Conservation (phyloP, 2,113 vertebrate species). For the Forbesichthys agassizii region DNA sequence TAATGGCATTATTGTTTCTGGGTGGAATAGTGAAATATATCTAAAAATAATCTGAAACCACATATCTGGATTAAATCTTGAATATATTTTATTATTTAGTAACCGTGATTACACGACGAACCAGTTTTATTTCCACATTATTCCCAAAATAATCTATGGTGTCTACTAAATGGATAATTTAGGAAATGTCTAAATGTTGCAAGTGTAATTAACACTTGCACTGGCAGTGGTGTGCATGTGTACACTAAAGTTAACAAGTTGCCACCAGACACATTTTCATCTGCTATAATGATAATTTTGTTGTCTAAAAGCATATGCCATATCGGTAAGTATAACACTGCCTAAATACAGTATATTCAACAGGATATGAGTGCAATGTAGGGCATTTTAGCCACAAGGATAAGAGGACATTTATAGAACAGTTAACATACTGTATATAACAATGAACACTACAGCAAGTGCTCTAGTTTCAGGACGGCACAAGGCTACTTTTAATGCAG, state of each 20-base stretch:
- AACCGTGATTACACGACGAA: not conserved
- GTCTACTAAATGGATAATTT: conserved; percentile 1
- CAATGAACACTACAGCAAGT: no score
- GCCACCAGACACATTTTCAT: conserved; percentile 13
- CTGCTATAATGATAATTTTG: not conserved
- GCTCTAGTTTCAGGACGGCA: no score
- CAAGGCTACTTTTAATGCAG: no score
- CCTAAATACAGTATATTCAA: conserved; percentile 3
- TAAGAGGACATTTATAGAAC: not conserved
- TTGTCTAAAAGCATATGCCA: conserved; percentile 8
- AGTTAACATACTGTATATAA: no score
- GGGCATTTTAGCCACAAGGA: conserved; percentile 11
- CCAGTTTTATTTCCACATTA: not conserved
- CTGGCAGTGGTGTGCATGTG: not conserved
- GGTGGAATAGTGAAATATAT: no score
- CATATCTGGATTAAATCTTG: no score
- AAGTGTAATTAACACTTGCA: conserved; percentile 13
- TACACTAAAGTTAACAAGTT: conserved; percentile 9
- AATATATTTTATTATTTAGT: no score
- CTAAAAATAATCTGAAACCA: no score
- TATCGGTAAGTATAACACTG: not conserved
- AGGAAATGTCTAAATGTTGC: conserved; percentile 8
- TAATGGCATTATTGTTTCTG: no score
- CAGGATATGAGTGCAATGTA: not conserved
- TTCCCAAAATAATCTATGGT: not conserved